Base-by-base conservation (phyloP, 2,797 vertebrate genomes). In the Iguana delicatissima region DNA sequence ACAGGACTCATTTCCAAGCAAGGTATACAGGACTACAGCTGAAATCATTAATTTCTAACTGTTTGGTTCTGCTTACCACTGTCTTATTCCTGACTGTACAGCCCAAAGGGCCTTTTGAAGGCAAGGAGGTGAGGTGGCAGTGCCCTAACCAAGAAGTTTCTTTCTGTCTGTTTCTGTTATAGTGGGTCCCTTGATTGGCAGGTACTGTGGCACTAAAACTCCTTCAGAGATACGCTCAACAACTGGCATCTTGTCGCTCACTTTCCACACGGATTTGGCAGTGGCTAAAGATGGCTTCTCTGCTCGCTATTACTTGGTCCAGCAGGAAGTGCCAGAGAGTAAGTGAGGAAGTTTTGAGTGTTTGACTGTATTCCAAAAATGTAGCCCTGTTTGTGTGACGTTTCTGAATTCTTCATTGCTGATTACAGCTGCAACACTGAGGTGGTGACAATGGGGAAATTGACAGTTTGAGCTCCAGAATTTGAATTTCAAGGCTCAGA, bases 261-360 rank as follows among this genome's bases (percentile, higher is more conserved):
- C 98, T 94, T 99, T 99, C 96, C 99, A 99, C 97, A 99, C 99
- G 0, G 99, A 99, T 96, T 98, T 99, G 98, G 99, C 99, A 0
- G 99, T 99, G 92, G 99, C 99, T 64, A 99, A 99, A 96, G 99
- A 99, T 0, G 98, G 99, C 83, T 99, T 99, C 96, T 98, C 98
- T 0, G 98, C 98, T 10, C 98, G 98, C 22, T 99, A 99, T 97
- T 98, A 98, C 96, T 98, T 99, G 97, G 98, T 98, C 18, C 98
- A 98, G 92, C 98, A 98, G 93, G 98, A 99, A 95, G 97, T 98
- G 5, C 98, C 97, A 16, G 98, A 99, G 93, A 98, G 99, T 99
- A 96, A 98, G 98, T 98, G 91, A 42, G 42, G 92, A 89, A 86
- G 12, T 2, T 85, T 42, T 64, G 18, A 52, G 29, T 18, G 73